Evolutionary conservation across 2,888 invertebrate genomes (phyloP), one percentile per base, ranked within the genome.

Genomic region (Pollenia labialis): DNA sequence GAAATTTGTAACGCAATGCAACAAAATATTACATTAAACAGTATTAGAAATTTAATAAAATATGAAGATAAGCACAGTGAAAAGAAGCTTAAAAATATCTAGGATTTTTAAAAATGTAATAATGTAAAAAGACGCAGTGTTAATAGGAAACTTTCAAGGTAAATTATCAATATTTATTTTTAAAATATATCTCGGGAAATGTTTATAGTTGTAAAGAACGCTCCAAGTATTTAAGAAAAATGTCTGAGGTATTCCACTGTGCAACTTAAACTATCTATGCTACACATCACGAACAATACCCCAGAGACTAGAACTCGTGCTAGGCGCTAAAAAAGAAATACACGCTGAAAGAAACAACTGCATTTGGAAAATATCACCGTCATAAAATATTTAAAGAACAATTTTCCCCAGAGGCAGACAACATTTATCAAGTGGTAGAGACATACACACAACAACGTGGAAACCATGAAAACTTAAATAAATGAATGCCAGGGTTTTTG

Each of bases 381-480:
- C 84, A 87, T 87, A 87, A 87, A 87, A 87, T 87, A 84, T 87
- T 84, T 64, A 87, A 81, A 81, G 54, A 74, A 50, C 84, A 72
- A 77, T 74, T 74, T 77, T 84, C 87, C 87, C 77, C 54, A 83
- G 69, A 72, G 81, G 23, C 62, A 83, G 50, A 66, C 66, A 83
- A 76, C 68, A 81, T 87, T 72, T 84, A 68, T 81, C 84, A 84
- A 81, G 48, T 40, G 68, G 42, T 58, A 74, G 52, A 48, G 50
- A 62, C 16, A 50, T 32, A 42, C 11, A 42, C 11, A 40, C 60
- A 82, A 68, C 60, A 48, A 80, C 54, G 71, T 40, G 64, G 11
- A 54, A 62, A 66, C 16, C 48, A 50, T 42, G 42, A 64, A 64
- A 62, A 44, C 79, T 23, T 8, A 50, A 83, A 79, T 50, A 79